phyloP scores from a whole-genome alignment of 2,113 vertebrate genomes.

The Brachyistius frenatus region DNA sequence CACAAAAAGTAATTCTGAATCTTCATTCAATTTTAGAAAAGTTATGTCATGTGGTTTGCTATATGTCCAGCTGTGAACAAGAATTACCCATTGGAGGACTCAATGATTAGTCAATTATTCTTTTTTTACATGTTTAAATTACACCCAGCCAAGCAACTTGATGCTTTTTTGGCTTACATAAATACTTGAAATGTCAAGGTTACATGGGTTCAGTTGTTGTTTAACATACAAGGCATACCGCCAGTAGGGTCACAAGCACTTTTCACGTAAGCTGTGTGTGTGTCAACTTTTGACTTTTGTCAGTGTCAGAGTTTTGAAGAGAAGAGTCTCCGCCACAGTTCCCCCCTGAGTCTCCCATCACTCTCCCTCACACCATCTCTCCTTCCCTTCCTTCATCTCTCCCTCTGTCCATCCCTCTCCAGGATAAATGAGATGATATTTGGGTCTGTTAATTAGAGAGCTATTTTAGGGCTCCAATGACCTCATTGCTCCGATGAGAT shows the following conservation, averaged over 20 bases:
- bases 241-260: not conserved
- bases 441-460: constrained; percentile 81
- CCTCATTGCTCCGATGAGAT: constrained; percentile 64
- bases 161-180: too few relatives aligned
- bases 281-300: constrained; percentile 21
- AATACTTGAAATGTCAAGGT: too few relatives aligned
- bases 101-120: too few relatives aligned
- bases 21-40: too few relatives aligned
- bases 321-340: constrained; percentile 3
- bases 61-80: too few relatives aligned
- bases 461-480: constrained; percentile 77
- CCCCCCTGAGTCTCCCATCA: constrained; percentile 21
- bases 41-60: too few relatives aligned
- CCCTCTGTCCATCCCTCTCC: constrained; percentile 43
- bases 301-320: not conserved
- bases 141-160: too few relatives aligned
- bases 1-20: too few relatives aligned
- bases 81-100: too few relatives aligned
- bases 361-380: constrained; percentile 32
- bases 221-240: too few relatives aligned
- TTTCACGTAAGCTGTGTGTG: not conserved
- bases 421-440: constrained; percentile 79
- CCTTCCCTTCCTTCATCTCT: constrained; percentile 24
- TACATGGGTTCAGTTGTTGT: too few relatives aligned
- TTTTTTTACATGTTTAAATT: too few relatives aligned